Evolutionary conservation across 2,888 invertebrate species (phyloP).

Genomic region (Geotrupes spiniger): DNA sequence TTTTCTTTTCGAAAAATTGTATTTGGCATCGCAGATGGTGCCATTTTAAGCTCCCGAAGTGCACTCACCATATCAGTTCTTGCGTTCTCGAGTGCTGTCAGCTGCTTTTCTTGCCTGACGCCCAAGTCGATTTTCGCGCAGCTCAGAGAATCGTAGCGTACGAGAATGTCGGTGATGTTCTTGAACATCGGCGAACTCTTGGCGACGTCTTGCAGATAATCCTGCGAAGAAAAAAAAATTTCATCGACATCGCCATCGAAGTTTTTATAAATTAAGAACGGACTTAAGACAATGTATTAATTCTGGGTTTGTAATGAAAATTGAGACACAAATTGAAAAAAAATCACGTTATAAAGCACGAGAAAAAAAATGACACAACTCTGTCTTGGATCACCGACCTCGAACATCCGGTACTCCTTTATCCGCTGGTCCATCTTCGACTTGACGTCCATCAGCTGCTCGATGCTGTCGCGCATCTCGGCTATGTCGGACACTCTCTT

Average conservation of each 20-base stretch:
- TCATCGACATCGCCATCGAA: too few species aligned
- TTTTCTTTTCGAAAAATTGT: too few species aligned
- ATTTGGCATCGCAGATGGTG: too few species aligned
- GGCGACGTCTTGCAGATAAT: constrained; percentile 59
- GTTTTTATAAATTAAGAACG: too few species aligned
- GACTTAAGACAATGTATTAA: too few species aligned
- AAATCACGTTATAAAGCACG: too few species aligned
- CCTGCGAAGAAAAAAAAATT: constrained; percentile 45
- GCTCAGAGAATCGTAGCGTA: constrained; percentile 62
- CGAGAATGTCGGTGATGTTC: constrained; percentile 60
- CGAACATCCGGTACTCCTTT: constrained; percentile 58
- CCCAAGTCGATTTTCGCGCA: constrained; percentile 58
- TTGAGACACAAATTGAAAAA: too few species aligned
- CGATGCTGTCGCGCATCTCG: constrained; percentile 52
- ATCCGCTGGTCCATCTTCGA: constrained; percentile 59
- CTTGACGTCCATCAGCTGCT: constrained; percentile 53
- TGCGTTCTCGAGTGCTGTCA: constrained; percentile 58
- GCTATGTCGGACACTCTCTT: constrained; percentile 55
- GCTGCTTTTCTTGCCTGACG: constrained; percentile 55
- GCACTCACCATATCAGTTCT: constrained; percentile 55
- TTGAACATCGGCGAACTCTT: constrained; percentile 57
- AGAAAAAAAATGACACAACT: too few species aligned
- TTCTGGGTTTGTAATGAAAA: too few species aligned
- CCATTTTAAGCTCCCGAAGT: too few species aligned
- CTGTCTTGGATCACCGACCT: constrained; percentile 46